phyloP scores from a whole-genome alignment of 2,113 vertebrate genomes.

The Halcyon malimbica region DNA sequence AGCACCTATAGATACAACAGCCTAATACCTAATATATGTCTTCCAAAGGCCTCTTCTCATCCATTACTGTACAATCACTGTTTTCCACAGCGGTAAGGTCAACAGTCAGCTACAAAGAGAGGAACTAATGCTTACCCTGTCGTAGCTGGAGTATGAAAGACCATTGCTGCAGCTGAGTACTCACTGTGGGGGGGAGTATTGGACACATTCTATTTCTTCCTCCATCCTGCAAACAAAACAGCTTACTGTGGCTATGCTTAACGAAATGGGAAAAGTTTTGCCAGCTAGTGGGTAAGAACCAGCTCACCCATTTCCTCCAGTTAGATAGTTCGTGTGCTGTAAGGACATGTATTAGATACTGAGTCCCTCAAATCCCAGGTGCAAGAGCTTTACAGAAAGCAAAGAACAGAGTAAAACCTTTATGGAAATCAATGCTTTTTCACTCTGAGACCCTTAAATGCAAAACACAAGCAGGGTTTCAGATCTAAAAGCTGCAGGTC shows the following conservation, averaged over 20 bases:
- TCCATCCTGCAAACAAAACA: not conserved
- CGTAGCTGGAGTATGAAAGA: not conserved
- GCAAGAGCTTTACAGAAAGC: not conserved
- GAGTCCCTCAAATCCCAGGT: not conserved
- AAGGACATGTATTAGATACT: not conserved
- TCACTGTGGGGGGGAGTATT: not conserved
- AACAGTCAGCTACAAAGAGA: not conserved
- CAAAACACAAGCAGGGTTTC: not conserved
- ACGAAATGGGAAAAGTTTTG: not conserved
- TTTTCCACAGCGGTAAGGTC: not conserved
- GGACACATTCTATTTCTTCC: not conserved
- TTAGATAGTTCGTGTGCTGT: not conserved
- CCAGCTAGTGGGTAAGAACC: not conserved
- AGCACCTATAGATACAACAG: not conserved
- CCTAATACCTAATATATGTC: not conserved
- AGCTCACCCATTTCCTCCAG: not conserved
- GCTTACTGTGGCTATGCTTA: not conserved
- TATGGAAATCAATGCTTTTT: not conserved
- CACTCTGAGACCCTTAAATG: not conserved
- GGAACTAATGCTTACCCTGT: not conserved
- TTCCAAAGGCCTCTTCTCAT: not conserved
- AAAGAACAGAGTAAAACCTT: not conserved
- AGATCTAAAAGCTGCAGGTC: not conserved
- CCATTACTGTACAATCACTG: not conserved
- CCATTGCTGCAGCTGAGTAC: not conserved